Conservation (phyloP, 2,888 invertebrate genomes). For the Amblyjoppa fuscipennis region DNA sequence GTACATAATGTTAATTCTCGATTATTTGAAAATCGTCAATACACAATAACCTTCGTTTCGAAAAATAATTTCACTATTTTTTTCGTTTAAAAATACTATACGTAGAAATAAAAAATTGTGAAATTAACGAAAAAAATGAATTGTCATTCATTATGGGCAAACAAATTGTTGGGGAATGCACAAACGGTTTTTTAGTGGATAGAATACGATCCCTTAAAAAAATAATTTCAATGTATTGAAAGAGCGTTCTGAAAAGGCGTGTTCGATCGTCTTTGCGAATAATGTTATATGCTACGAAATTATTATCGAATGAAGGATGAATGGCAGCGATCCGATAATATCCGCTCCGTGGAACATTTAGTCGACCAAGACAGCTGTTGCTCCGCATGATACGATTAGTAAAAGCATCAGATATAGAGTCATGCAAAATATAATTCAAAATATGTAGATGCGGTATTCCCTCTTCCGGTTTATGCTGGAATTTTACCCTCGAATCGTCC, state of each 20-base stretch:
- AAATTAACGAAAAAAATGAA: background rate
- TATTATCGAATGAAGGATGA: background rate
- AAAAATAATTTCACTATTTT: background rate
- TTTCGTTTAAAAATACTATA: background rate
- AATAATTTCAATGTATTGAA: background rate
- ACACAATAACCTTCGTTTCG: background rate
- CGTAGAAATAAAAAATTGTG: background rate
- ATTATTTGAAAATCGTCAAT: background rate
- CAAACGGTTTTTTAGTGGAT: background rate
- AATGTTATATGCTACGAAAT: background rate
- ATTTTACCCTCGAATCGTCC: slow-evolving; percentile 95
- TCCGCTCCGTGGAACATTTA: background rate
- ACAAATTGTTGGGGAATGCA: background rate
- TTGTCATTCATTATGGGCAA: background rate
- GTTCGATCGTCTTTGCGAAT: background rate
- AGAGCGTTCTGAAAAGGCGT: background rate
- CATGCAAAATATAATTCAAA: background rate
- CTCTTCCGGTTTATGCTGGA: slow-evolving; percentile 11
- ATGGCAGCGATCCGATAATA: background rate
- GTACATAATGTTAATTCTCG: background rate
- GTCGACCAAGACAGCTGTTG: slow-evolving; percentile 15
- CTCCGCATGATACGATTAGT: background rate
- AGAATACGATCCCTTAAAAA: background rate
- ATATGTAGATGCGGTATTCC: slow-evolving; percentile 23
- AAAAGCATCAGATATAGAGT: slow-evolving; percentile 33